phyloP scores from a whole-genome alignment of 2,797 vertebrate species.

The Gobionotothen gibberifrons region DNA sequence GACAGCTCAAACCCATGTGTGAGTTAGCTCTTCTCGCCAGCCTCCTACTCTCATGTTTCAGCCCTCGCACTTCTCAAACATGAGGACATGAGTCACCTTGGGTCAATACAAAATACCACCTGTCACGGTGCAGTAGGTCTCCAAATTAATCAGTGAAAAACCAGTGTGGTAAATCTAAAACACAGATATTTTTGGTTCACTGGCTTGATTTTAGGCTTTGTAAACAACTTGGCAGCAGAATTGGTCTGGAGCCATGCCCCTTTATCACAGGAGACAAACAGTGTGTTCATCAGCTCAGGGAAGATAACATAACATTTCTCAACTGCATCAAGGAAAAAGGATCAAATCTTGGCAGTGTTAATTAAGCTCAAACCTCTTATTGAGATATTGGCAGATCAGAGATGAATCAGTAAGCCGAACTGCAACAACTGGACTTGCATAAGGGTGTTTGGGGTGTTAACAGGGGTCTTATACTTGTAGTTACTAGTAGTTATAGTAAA shows the following conservation, averaged over 20 bases:
- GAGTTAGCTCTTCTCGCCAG: slow-evolving; percentile 73
- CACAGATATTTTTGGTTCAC: slow-evolving; percentile 36
- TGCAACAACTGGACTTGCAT: background rate
- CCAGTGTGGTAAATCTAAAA: slow-evolving; percentile 41
- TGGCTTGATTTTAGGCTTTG: slow-evolving; percentile 47
- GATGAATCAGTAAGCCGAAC: slow-evolving; percentile 9
- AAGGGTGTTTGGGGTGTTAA: background rate
- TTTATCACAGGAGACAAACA: slow-evolving; percentile 58
- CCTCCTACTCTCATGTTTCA: slow-evolving; percentile 48
- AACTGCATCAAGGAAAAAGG: slow-evolving; percentile 5
- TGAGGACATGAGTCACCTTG: slow-evolving; percentile 46
- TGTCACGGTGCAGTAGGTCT: slow-evolving; percentile 24
- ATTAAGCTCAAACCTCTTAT: slow-evolving; percentile 6
- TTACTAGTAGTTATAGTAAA: background rate
- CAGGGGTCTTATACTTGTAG: background rate
- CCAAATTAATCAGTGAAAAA: slow-evolving; percentile 41
- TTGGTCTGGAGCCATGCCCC: slow-evolving; percentile 44
- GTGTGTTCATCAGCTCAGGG: slow-evolving; percentile 38
- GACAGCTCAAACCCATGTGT: slow-evolving; percentile 99
- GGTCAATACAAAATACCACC: slow-evolving; percentile 40
- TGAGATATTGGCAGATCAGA: slow-evolving; percentile 11
- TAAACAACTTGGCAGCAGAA: slow-evolving; percentile 55
- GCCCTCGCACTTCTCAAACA: slow-evolving; percentile 29
- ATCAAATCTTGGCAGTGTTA: slow-evolving; percentile 22
- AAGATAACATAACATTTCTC: slow-evolving; percentile 34